phyloP scores from a whole-genome alignment of 2,888 invertebrate species.

The Epsilonema sp. region DNA sequence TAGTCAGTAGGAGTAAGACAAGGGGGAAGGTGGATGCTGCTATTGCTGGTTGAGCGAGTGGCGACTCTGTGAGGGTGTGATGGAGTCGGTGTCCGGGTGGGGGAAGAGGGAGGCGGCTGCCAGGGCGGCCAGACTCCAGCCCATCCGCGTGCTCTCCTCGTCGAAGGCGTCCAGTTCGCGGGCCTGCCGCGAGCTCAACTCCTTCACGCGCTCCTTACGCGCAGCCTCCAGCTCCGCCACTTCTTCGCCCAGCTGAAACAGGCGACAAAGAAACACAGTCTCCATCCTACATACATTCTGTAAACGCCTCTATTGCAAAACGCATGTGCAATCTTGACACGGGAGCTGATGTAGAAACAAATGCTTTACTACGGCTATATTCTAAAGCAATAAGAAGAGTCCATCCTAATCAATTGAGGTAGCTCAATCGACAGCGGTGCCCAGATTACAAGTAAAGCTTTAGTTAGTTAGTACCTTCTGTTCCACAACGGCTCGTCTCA shows the following conservation, averaged over 20 bases:
- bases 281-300: no score
- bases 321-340: background rate
- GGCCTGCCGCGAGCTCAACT: background rate
- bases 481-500: constrained; percentile 69
- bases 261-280: no score
- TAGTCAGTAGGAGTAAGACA: no score
- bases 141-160: constrained; percentile 72
- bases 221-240: constrained; percentile 62
- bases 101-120: background rate
- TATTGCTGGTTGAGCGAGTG: no score
- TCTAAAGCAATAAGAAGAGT: no score
- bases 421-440: no score
- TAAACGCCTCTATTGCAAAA: no score
- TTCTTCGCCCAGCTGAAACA: constrained; percentile 65
- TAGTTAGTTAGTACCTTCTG: constrained; percentile 84
- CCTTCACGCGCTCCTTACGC: background rate
- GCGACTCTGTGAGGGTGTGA: no score
- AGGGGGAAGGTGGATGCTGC: background rate
- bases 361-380: constrained; percentile 38
- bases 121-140: constrained; percentile 43
- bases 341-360: background rate
- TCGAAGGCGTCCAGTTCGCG: constrained; percentile 76
- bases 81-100: no score
- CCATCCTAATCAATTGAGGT: no score
- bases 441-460: no score